Evolutionary conservation across 2,113 vertebrate genomes (phyloP), one percentile per base, ranked within the genome.

Genomic region (Pterophyllum scalare): DNA sequence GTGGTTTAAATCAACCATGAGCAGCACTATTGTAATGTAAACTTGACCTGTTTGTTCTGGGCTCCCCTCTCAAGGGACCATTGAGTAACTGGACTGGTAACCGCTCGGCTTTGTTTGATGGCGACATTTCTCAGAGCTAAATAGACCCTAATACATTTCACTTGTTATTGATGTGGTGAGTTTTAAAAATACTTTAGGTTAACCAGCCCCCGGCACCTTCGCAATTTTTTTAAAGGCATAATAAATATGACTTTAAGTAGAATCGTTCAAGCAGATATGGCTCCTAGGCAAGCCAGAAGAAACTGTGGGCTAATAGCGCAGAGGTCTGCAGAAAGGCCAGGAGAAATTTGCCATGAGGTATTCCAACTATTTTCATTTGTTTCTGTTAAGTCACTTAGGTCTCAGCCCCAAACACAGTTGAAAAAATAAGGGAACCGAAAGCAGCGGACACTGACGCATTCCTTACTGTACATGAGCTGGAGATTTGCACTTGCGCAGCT

Each of bases 21-120:
- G 94, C 61, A 94, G 19, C 77, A 65, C 84, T n/a, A 67, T 77
- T 77, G 81, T 92, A 94, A 96, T 94, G 93, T 95, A 95, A 94
- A 95, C 95, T 92, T 85, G 89, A 92, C 91, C 93, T 89, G 82
- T 85, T 92, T 82, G 75, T 79, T 61, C 72, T 80, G 64, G 28
- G 17, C 87, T 28, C 57, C 65, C 49, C 88, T 49, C 90, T 85
- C 59, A 2, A 22, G 84, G 67, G 87, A 87, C 79, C 81, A 9
- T 74, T 40, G 60, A 87, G 59, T 83, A 86, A 79, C 62, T 49
- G 82, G 57, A 54, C 84, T 60, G 70, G 87, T 89, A 85, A 92
- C 79, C 15, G 31, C 65, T 86, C 59, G 15, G 40, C 56, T 88
- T 75, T 87, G 81, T 89, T 88, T 84, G 79, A 91, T 83, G 77